Evolutionary conservation across 1,140 invertebrate genomes (phyloP), one percentile per base, ranked within the genome.

Genomic region (Trichomalopsis sarcophagae): DNA sequence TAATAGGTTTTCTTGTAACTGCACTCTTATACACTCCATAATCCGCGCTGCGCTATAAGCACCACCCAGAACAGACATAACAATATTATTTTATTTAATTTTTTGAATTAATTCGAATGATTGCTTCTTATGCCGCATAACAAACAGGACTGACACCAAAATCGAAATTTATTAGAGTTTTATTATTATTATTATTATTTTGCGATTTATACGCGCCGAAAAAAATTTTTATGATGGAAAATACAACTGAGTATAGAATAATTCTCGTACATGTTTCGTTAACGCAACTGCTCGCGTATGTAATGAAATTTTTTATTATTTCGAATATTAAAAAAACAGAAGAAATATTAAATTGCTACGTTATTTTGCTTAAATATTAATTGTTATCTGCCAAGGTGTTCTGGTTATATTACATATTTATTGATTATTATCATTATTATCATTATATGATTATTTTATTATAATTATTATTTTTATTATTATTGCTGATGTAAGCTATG

Each of bases 321-420:
- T 79, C 75, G 81, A 86, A 50, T 62, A 82, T 78, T 55, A 68
- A 69, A 88, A 89, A 88, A 86, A 50, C 62, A 82, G 77, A 87
- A 87, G 82, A 87, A 86, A 87, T 87, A 89, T 87, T 88, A 90
- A 87, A 87, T 89, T 86, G 88, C 85, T 91, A 90, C 91, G 91
- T 92, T 93, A 92, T 90, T 90, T 92, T 91, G 91, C 91, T 93
- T 93, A 92, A 89, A 91, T 92, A 92, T 93, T 92, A 90, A 93
- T 93, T 92, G 91, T 93, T 92, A 92, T 92, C 90, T 92, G 91
- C 91, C 91, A 92, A 90, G 92, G 91, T 92, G 92, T 93, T 93
- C 91, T 92, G 92, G 92, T 93, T 92, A 93, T 91, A 92, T 90
- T 92, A 92, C 90, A 93, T 93, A 92, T 92, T 93, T 92, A 93